Base-by-base conservation (phyloP, 2,797 vertebrate genomes). In the Danio choprae region DNA sequence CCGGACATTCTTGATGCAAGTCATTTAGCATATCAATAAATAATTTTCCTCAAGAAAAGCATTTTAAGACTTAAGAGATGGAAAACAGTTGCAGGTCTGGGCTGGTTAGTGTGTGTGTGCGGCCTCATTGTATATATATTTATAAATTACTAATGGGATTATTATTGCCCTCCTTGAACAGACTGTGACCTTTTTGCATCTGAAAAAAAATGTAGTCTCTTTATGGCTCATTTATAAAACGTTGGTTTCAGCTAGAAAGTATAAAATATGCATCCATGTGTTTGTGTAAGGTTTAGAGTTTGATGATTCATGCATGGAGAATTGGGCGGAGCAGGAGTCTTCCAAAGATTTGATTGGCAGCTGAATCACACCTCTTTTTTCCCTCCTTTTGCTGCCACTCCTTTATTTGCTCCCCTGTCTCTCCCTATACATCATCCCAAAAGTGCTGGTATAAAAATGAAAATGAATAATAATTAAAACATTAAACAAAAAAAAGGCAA, bases 381-480 rank as follows among this genome's bases (percentile, higher is more conserved):
- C 50, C 74, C 46, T 58, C 13, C 36, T n/a, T 51, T 62, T 62
- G 72, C 7, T 50, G 80, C 74, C 85, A 82, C 82, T 82, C 85
- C 82, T 77, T 78, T 86, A 75, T 86, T 84, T 86, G 82, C 69
- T 64, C 38, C 53, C 83, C 43, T 81, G 76, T 76, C 67, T 64
- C 80, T 67, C 62, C 22, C 50, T 74, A n/a, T n/a, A 29, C 72
- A 73, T 81, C 76, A 63, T 69, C 22, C 74, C 22, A 20, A 68
- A 48, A 18, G 16, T 43, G 20, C 63, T 44, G 15, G 18, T 15
- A 44, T 60, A 50, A 48, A 29, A 29, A 29, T 29, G 29, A 29
- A 29, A 29, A 29, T 1, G 29, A 29, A 29, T 29, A 29, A 29
- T 29, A 29, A 29, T 29, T 29, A 29, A 29, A 29, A 29, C 29